phyloP scores from a whole-genome alignment of 2,113 vertebrate species.

The Pagrus major region DNA sequence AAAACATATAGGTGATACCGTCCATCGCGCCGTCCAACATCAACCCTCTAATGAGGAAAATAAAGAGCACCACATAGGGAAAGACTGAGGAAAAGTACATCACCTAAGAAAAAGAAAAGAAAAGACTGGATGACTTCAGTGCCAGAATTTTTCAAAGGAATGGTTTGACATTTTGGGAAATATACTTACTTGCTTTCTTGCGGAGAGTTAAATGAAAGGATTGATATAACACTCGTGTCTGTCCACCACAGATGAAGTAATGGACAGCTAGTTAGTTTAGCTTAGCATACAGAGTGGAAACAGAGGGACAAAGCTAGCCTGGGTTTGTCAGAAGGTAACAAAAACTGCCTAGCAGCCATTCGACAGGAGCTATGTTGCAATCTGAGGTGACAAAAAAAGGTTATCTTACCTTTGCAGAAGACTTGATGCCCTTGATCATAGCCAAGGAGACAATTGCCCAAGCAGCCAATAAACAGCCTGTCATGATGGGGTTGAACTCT shows the following conservation, averaged over 20 bases:
- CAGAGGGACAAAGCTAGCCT: not conserved
- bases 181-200: not conserved
- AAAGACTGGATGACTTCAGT: constrained; percentile 20
- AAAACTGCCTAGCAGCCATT: too few species aligned
- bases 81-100: constrained; percentile 87
- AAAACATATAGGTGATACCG: constrained; percentile 86
- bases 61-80: constrained; percentile 84
- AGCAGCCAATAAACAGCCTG: constrained; percentile 83
- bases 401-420: constrained; percentile 84
- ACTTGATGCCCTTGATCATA: constrained; percentile 89
- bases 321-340: not conserved
- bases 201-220: not conserved
- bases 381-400: not conserved
- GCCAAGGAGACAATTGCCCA: constrained; percentile 85
- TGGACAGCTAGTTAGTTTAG: not conserved
- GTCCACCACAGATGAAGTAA: not conserved
- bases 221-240: not conserved
- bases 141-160: not conserved
- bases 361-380: not conserved
- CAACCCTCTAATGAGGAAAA: constrained; percentile 87
- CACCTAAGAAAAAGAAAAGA: constrained; percentile 77
- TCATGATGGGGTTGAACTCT: constrained; percentile 82
- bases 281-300: too few species aligned
- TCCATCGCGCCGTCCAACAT: constrained; percentile 85
- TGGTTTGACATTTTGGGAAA: not conserved